phyloP scores from a whole-genome alignment of 2,113 vertebrate species.

The Leptocoma aspasia region DNA sequence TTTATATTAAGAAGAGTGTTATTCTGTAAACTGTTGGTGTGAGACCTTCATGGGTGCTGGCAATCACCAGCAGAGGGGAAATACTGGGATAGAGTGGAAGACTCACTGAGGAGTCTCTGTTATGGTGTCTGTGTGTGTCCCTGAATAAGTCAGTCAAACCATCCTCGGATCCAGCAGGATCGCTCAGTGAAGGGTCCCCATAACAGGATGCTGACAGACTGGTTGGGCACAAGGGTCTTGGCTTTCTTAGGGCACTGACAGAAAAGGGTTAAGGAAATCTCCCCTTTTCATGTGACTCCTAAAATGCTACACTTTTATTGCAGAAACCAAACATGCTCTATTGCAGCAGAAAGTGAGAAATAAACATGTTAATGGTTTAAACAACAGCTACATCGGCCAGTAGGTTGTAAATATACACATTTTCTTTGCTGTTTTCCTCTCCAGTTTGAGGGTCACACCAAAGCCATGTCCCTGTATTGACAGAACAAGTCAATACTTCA shows the following conservation, averaged over 20 bases:
- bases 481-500: background rate
- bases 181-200: background rate
- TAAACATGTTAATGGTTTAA: background rate
- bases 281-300: background rate
- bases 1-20: background rate
- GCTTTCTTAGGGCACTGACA: background rate
- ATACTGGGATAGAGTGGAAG: background rate
- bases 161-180: background rate
- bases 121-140: rapidly evolving
- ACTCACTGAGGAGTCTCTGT: rapidly evolving
- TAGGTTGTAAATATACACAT: background rate
- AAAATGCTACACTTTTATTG: background rate
- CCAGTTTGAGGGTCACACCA: background rate
- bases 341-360: background rate
- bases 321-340: background rate
- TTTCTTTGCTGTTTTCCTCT: background rate
- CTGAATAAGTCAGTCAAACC: background rate
- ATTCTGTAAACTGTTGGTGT: background rate
- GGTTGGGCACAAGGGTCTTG: background rate
- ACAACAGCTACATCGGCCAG: background rate
- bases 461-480: background rate
- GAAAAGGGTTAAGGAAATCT: background rate
- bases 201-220: background rate
- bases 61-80: background rate
- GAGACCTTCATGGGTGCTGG: background rate